Evolutionary conservation across 2,113 vertebrate species (phyloP).

Genomic region (Puffinus mauretanicus): DNA sequence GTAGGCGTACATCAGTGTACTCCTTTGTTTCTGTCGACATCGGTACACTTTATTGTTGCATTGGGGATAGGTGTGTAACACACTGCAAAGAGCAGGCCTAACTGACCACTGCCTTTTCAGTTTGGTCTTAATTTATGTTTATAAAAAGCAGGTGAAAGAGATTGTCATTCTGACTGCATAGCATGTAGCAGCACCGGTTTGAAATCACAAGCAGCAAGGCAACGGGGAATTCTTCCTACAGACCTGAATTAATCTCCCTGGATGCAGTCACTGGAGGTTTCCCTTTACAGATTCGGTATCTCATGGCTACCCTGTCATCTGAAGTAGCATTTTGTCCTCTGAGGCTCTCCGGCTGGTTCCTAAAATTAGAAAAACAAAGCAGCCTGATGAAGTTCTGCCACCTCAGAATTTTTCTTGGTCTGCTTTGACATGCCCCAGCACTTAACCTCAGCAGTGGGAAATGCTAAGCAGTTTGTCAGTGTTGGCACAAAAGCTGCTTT

Average conservation of each 20-base stretch:
- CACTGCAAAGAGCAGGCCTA: background rate
- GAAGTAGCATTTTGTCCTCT: background rate
- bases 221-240: background rate
- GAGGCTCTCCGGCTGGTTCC: background rate
- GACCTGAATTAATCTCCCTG: background rate
- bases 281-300: background rate
- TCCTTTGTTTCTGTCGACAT: background rate
- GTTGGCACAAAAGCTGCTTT: background rate
- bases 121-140: background rate
- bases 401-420: background rate
- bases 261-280: background rate
- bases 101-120: background rate
- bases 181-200: accelerated
- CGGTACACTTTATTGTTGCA: background rate
- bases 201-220: background rate
- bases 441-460: background rate
- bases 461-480: background rate
- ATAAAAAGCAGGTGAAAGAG: background rate
- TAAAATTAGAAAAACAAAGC: background rate
- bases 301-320: background rate
- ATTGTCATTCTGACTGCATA: background rate
- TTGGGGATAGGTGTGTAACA: background rate
- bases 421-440: background rate
- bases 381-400: background rate
- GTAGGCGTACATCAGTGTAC: accelerated